phyloP scores from a whole-genome alignment of 2,113 vertebrate genomes.

The Hydrochoerus hydrochaeris region DNA sequence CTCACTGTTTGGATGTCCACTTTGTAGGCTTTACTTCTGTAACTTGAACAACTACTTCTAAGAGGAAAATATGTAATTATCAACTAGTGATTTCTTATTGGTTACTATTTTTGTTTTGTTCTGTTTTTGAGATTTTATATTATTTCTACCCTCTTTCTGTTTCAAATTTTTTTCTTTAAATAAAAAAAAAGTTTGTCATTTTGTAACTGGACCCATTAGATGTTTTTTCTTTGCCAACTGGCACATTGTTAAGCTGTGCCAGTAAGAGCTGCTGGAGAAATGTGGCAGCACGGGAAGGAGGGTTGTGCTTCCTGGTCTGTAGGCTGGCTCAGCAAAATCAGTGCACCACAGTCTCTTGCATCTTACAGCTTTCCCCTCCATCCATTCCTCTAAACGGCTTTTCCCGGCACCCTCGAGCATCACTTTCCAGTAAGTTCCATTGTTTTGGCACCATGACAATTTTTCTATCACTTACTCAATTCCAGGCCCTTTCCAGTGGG shows the following conservation, averaged over 20 bases:
- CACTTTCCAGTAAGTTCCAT: not conserved
- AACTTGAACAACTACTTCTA: no score
- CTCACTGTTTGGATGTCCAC: no score
- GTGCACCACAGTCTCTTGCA: rapidly evolving
- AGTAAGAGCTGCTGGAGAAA: not conserved
- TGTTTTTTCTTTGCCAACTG: not conserved
- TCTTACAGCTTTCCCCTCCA: not conserved
- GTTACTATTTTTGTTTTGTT: no score
- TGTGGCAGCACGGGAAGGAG: not conserved
- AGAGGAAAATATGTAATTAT: no score
- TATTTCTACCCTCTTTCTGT: no score
- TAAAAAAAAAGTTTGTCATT: not conserved
- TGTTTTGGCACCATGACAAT: not conserved
- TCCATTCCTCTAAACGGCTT: not conserved
- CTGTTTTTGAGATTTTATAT: no score
- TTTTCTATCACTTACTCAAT: not conserved
- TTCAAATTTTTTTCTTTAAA: no score
- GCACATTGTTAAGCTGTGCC: not conserved
- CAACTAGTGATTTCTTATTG: no score
- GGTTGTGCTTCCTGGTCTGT: not conserved
- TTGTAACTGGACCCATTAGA: not conserved
- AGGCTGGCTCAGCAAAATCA: not conserved
- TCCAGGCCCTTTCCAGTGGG: not conserved
- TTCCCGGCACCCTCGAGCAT: not conserved
- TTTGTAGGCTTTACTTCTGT: no score